These are phyloP conservation scores for Cancer borealis DNA, from an alignment of 2,888 invertebrate species.

Conservation along the genomic window DNA sequence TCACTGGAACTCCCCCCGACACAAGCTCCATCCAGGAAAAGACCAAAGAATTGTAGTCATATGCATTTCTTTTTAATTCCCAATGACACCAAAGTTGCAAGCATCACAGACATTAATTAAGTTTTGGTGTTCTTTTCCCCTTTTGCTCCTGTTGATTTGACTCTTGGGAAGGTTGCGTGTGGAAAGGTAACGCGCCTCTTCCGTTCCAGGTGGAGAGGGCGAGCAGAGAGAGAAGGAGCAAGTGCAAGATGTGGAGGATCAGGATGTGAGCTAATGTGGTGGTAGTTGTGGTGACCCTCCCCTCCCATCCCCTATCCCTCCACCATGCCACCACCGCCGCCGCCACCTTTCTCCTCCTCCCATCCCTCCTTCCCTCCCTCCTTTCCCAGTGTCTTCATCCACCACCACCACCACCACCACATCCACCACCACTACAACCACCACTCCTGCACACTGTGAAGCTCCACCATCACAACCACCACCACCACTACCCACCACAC, in stretches of 20 bases:
- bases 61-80: background rate
- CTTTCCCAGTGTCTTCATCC: conserved; percentile 69
- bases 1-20: background rate
- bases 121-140: background rate
- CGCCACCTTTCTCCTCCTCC: conserved; percentile 43
- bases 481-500: conserved; percentile 47
- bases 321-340: conserved; percentile 56
- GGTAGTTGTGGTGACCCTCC: conserved; percentile 65
- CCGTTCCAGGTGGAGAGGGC: conserved; percentile 68
- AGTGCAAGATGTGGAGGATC: conserved; percentile 77
- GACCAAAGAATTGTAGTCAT: background rate
- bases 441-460: conserved; percentile 70
- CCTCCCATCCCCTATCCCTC: conserved; percentile 44
- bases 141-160: background rate
- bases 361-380: conserved; percentile 56
- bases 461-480: conserved; percentile 60
- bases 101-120: background rate
- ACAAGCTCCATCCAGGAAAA: background rate
- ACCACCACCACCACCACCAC: conserved; percentile 63
- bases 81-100: background rate
- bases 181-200: background rate
- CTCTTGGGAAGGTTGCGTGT: background rate
- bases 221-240: conserved; percentile 76
- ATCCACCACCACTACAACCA: conserved; percentile 63
- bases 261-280: conserved; percentile 76